Evolutionary conservation across 2,797 vertebrate genomes (phyloP).

Genomic region (Hemitrygon akajei): DNA sequence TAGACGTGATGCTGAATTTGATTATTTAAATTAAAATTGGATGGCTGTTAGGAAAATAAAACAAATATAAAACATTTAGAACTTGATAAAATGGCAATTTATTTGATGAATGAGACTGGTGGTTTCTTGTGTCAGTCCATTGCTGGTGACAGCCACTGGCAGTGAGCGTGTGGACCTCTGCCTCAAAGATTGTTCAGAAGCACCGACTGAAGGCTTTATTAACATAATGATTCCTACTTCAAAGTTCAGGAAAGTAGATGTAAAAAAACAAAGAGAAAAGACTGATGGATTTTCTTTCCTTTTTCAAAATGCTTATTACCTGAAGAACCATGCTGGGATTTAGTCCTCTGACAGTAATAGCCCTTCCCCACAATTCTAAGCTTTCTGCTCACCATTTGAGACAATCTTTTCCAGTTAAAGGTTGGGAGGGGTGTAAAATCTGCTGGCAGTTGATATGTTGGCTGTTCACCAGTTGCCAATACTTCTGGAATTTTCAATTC

Average conservation of each 20-base stretch:
- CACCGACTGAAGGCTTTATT: conserved; percentile 13
- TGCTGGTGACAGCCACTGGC: neutral
- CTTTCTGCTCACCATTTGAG: neutral
- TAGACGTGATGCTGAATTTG: conserved; percentile 28
- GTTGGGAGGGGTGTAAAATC: neutral
- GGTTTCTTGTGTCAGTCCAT: conserved; percentile 24
- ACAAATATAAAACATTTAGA: conserved; percentile 34
- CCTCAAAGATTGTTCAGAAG: conserved; percentile 19
- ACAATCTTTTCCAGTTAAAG: neutral
- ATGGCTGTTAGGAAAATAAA: conserved; percentile 34
- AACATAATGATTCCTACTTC: conserved; percentile 10
- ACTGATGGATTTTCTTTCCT: neutral
- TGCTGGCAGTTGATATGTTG: neutral
- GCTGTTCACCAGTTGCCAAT: neutral
- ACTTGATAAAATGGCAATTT: conserved; percentile 33
- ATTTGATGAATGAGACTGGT: conserved; percentile 26
- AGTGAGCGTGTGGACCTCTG: neutral
- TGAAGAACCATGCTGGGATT: neutral
- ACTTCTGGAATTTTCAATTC: neutral
- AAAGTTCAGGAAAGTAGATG: neutral
- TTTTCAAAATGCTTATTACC: neutral
- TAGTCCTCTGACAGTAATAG: neutral
- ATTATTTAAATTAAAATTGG: conserved; percentile 38
- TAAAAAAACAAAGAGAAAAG: neutral
- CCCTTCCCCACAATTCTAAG: neutral